Evolutionary conservation across 2,888 invertebrate species (phyloP).

Genomic region (Monoplex corrugatus): DNA sequence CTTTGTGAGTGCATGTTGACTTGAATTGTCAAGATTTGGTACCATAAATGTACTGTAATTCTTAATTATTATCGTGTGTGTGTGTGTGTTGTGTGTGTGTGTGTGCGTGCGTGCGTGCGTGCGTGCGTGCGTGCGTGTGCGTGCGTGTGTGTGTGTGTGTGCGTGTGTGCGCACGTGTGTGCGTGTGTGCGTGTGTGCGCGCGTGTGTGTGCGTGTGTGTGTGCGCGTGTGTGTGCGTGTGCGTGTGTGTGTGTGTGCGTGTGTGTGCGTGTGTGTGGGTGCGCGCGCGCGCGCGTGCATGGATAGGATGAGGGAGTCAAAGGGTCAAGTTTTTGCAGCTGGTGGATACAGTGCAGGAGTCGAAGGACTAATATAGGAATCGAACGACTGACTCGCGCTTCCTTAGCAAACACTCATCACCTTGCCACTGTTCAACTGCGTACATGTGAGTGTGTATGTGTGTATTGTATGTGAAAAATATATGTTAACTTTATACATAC

Average conservation of each 20-base stretch:
- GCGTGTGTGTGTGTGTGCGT: no score
- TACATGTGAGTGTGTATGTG: no score
- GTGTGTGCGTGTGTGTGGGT: slow-evolving; percentile 7
- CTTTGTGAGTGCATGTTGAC: no score
- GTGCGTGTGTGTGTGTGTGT: background rate
- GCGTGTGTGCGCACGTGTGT: background rate
- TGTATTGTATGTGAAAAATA: no score
- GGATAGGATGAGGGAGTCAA: background rate
- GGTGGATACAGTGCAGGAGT: no score
- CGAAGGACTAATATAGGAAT: no score
- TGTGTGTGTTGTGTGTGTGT: background rate
- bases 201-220: background rate
- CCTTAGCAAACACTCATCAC: no score
- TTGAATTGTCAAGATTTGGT: background rate
- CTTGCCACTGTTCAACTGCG: no score
- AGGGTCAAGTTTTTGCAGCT: no score
- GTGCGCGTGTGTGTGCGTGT: background rate
- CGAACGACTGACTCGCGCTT: no score
- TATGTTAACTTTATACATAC: no score
- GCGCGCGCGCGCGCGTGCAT: background rate
- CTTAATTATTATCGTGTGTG: background rate
- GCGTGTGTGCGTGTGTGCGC: background rate
- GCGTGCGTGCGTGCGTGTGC: background rate
- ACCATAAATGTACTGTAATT: background rate
- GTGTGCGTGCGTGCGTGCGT: background rate